Base-by-base conservation (phyloP, 2,797 vertebrate species). In the Cryptoblepharus egeriae region DNA sequence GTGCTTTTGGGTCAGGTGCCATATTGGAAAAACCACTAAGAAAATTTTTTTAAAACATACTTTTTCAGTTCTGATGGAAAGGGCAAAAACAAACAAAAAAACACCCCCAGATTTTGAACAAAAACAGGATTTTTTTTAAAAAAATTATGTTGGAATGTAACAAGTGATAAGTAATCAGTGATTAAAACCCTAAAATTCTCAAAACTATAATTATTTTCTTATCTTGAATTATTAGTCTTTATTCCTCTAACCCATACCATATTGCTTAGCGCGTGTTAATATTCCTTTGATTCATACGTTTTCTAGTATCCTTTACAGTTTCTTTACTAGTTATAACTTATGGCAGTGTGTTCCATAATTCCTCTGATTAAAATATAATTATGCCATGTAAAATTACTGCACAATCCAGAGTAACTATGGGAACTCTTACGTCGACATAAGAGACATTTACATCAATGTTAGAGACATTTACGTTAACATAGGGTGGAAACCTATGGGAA, bases 1-100 rank as follows among this genome's bases (percentile, higher is more conserved):
- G 91, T 93, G 91, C 92, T 93, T 93, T 88, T 85, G 76, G 75
- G 2, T 79, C 24, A 84, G 30, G 72, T 63, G 28, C 58, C 39
- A 45, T 45, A 12, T 42, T 69, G 22, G 37, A 39, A 42, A 30
- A 5, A 49, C 49, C 63, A 75, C n/a, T 68, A 60, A 90, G 32
- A 58, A 82, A 80, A 82, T 7, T 81, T 0, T 81, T 77, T 85
- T 84, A 5, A 71, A 26, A 72, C 85, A 39, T 77, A 5, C 35
- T 67, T 85, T 89, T 79, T 78, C 52, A 65, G 0, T 55, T 52
- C 64, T 86, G 78, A 79, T 84, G 13, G 35, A 55, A 80, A 82
- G 37, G 85, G n/a, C 18, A 82, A 24, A 24, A 71, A 55, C 37
- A 39, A 42, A n/a, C n/a, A n/a, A n/a, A n/a, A n/a, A n/a, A n/a